A percentile compares a stretch with the other conserved stretches of the same genome.
These are phyloP conservation scores for Merluccius polli DNA, from an alignment of 2,797 vertebrate genomes.

Conservation along the genomic window DNA sequence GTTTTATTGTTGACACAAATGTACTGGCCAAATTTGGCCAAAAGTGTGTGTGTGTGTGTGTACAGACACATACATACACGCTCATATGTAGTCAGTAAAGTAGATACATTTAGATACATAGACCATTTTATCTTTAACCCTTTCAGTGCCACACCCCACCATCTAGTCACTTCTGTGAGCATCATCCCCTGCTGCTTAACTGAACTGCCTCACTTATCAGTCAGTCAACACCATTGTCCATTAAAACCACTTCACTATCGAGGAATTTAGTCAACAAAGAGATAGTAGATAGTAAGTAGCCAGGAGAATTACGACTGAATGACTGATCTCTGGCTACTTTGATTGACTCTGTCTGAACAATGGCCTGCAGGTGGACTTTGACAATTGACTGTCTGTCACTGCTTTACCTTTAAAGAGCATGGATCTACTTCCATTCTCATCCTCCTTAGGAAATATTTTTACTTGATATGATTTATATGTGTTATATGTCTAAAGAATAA, in stretches of 20 bases:
- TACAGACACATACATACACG: no score
- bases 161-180: not conserved
- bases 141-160: not conserved
- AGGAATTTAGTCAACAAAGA: not conserved
- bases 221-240: not conserved
- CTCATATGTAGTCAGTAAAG: no score
- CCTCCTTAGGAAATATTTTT: no score
- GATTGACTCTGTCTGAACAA: constrained; percentile 32
- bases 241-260: not conserved
- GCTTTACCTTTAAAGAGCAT: not conserved
- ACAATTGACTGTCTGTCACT: not conserved
- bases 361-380: constrained; percentile 24
- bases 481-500: not conserved
- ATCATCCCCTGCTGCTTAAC: not conserved
- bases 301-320: not conserved
- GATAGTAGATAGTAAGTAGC: not conserved
- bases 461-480: not conserved
- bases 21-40: no score
- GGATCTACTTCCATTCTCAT: not conserved
- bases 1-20: no score
- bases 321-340: constrained; percentile 21
- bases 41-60: no score
- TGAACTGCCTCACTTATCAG: not conserved
- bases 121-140: no score
- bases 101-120: no score